Conservation (phyloP, 2,888 invertebrate species). For the Desoria tigrina region DNA sequence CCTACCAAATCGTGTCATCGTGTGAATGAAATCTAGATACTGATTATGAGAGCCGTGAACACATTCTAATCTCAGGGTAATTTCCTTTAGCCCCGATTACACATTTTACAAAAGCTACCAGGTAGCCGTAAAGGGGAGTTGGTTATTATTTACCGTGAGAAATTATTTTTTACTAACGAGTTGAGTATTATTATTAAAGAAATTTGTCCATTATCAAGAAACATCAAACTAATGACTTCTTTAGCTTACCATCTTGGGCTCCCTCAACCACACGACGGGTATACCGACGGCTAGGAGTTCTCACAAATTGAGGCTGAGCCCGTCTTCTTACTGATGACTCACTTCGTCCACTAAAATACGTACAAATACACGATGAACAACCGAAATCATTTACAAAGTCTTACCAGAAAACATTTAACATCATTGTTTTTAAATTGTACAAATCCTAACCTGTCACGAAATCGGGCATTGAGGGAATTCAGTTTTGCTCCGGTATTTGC, state of each 20-base stretch:
- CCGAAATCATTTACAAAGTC: too few relatives aligned
- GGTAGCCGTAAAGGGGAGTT: background rate
- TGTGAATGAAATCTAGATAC: too few relatives aligned
- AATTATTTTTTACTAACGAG: background rate
- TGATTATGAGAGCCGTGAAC: slow-evolving; percentile 5
- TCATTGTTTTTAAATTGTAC: slow-evolving; percentile 28
- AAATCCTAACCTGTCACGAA: slow-evolving; percentile 70
- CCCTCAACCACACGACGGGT: slow-evolving; percentile 69
- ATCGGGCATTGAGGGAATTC: slow-evolving; percentile 70
- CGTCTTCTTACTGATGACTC: slow-evolving; percentile 59
- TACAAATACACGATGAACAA: too few relatives aligned
- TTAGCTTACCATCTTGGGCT: slow-evolving; percentile 59
- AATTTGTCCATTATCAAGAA: background rate
- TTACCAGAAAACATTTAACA: too few relatives aligned
- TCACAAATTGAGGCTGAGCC: slow-evolving; percentile 73
- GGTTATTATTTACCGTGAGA: slow-evolving; percentile 22
- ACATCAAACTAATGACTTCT: slow-evolving; percentile 14
- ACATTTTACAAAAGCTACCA: too few relatives aligned
- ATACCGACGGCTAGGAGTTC: slow-evolving; percentile 75
- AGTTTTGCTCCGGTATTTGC: slow-evolving; percentile 56
- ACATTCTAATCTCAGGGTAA: background rate
- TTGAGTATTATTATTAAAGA: background rate
- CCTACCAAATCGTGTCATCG: too few relatives aligned
- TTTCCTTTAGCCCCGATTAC: slow-evolving; percentile 4
- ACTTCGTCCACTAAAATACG: slow-evolving; percentile 64